These are phyloP conservation scores for Odontophorus gujanensis DNA, from an alignment of 2,113 vertebrate genomes.

Conservation along the genomic window DNA sequence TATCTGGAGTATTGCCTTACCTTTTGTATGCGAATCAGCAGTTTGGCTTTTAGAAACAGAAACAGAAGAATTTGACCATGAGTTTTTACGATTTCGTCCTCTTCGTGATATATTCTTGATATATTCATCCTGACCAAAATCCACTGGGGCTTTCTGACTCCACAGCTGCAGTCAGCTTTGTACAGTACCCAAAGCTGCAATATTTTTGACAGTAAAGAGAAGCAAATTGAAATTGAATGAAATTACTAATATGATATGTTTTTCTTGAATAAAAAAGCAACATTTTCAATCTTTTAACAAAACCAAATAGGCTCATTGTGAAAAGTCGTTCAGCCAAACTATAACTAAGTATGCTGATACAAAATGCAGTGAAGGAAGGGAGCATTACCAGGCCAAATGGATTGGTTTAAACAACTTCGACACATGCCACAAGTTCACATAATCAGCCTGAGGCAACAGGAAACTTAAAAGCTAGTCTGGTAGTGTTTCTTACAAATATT, in stretches of 20 bases:
- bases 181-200: not conserved
- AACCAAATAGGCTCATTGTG: not conserved
- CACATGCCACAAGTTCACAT: constrained; percentile 78
- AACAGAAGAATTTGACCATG: not conserved
- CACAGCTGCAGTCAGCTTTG: not conserved
- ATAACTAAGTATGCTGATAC: not conserved
- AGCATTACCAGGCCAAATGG: constrained; percentile 58
- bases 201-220: not conserved
- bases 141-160: not conserved
- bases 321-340: constrained; percentile 31
- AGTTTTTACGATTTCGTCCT: not conserved
- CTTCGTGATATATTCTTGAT: not conserved
- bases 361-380: constrained; percentile 20
- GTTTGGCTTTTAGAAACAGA: not conserved
- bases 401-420: constrained; percentile 76
- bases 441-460: constrained; percentile 76
- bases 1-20: not conserved
- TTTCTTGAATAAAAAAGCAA: not conserved
- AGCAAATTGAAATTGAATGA: not conserved
- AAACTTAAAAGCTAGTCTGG: constrained; percentile 81
- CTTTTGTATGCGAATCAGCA: not conserved
- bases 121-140: not conserved
- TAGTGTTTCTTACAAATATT: constrained; percentile 81
- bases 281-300: not conserved
- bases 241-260: not conserved